Conservation (phyloP, 2,888 invertebrate species). For the Hyalella azteca region DNA sequence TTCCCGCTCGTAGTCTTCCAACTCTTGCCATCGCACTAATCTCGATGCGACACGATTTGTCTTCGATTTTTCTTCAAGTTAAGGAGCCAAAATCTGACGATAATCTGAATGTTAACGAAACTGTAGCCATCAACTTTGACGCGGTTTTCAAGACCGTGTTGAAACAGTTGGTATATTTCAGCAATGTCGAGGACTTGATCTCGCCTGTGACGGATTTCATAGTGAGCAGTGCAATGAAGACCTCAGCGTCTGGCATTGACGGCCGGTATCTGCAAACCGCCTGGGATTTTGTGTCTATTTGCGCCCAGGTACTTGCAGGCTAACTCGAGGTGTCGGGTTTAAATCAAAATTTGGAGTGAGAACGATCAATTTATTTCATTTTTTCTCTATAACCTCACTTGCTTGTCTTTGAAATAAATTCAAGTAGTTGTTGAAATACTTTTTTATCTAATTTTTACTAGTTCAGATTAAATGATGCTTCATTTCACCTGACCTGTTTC, state of each 20-base stretch:
- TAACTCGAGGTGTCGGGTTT: too few relatives aligned
- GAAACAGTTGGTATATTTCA: not conserved
- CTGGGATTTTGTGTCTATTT: not conserved
- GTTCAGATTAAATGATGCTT: too few relatives aligned
- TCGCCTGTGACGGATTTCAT: not conserved
- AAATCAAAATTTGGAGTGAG: too few relatives aligned
- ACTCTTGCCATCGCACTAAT: not conserved
- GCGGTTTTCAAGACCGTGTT: not conserved
- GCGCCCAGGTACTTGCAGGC: not conserved
- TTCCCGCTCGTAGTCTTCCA: not conserved
- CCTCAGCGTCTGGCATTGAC: not conserved
- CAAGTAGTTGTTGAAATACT: too few relatives aligned
- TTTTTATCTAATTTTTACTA: too few relatives aligned
- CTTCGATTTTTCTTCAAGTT: not conserved
- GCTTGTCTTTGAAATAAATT: too few relatives aligned
- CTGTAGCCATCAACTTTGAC: not conserved
- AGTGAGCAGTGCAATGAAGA: not conserved
- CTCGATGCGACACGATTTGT: not conserved
- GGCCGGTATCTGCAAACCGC: not conserved
- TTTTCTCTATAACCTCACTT: too few relatives aligned
- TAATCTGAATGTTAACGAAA: not conserved
- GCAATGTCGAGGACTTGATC: not conserved
- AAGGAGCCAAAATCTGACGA: not conserved
- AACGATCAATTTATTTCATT: too few relatives aligned
- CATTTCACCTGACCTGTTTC: not conserved